Percentiles rank a stretch among this genome's conserved stretches.
Evolutionary conservation across 2,113 vertebrate species (phyloP).

Genomic region (Pyrgilauda ruficollis): DNA sequence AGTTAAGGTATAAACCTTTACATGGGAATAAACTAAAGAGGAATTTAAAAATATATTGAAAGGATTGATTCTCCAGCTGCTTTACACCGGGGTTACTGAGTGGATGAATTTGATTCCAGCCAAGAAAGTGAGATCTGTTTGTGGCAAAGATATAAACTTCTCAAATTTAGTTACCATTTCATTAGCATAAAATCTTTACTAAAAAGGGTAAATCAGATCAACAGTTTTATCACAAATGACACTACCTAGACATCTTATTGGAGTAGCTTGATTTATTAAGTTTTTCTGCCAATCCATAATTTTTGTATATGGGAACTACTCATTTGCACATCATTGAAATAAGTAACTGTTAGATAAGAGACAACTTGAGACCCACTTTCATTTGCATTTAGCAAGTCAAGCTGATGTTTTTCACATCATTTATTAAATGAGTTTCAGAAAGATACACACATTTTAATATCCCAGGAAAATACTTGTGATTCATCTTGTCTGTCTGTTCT

Average conservation of each 20-base stretch:
- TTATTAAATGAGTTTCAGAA: constrained; percentile 33
- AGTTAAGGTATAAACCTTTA: neutral
- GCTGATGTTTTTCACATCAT: constrained; percentile 11
- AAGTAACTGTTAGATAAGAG: constrained; percentile 41
- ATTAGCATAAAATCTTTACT: neutral
- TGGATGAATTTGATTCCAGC: neutral
- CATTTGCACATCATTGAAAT: constrained; percentile 30
- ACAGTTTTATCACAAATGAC: neutral
- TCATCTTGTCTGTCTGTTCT: neutral
- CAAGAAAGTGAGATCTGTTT: neutral
- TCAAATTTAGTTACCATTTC: neutral
- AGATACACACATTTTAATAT: constrained; percentile 1
- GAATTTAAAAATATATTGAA: neutral
- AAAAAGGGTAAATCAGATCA: neutral
- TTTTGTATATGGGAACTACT: constrained; percentile 7
- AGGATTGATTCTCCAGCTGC: neutral
- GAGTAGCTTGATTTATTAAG: neutral
- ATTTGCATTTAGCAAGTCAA: constrained; percentile 49
- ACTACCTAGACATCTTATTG: neutral
- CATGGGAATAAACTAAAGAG: neutral
- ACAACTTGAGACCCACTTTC: constrained; percentile 46
- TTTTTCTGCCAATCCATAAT: constrained; percentile 26
- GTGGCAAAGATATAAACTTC: neutral
- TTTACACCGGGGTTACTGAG: neutral
- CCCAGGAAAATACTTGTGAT: constrained; percentile 5